Percentiles rank a stretch among this genome's conserved stretches.
phyloP scores from a whole-genome alignment of 2,797 vertebrate genomes.

The Hoplostethus mediterraneus region DNA sequence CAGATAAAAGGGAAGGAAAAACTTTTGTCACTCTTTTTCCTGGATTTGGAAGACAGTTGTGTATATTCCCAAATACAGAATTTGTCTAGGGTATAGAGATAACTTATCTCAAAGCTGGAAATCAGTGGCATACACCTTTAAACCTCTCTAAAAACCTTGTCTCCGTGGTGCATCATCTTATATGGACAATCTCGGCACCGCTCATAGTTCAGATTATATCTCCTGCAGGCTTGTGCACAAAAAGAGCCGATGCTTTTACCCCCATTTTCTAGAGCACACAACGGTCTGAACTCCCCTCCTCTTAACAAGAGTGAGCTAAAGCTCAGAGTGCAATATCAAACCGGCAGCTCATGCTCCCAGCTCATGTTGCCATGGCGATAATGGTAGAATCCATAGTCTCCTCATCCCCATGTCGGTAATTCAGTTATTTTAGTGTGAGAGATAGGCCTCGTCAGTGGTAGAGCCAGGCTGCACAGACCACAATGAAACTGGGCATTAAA shows the following conservation, averaged over 20 bases:
- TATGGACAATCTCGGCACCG: slow-evolving; percentile 44
- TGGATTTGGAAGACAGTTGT: background rate
- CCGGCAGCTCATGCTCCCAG: slow-evolving; percentile 44
- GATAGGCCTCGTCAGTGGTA: slow-evolving; percentile 50
- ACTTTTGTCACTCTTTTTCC: background rate
- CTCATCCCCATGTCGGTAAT: slow-evolving; percentile 64
- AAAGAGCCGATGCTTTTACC: slow-evolving; percentile 33
- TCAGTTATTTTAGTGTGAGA: slow-evolving; percentile 70
- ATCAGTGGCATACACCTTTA: background rate
- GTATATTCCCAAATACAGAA: background rate
- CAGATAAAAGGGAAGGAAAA: background rate
- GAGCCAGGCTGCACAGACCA: slow-evolving; percentile 49
- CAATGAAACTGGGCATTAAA: slow-evolving; percentile 68
- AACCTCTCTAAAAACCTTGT: slow-evolving; percentile 11
- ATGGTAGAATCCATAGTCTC: slow-evolving; percentile 68
- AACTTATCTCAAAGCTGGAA: slow-evolving; percentile 8
- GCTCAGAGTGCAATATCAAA: slow-evolving; percentile 71
- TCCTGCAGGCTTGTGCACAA: slow-evolving; percentile 35
- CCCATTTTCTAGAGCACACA: slow-evolving; percentile 62
- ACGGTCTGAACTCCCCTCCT: slow-evolving; percentile 62
- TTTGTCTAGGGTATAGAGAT: slow-evolving; percentile 16
- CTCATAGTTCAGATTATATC: slow-evolving; percentile 51
- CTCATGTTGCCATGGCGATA: slow-evolving; percentile 81
- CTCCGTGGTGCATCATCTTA: slow-evolving; percentile 19
- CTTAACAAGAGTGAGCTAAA: slow-evolving; percentile 57